phyloP scores from a whole-genome alignment of 2,797 vertebrate species.

The Lagorchestes hirsutus region DNA sequence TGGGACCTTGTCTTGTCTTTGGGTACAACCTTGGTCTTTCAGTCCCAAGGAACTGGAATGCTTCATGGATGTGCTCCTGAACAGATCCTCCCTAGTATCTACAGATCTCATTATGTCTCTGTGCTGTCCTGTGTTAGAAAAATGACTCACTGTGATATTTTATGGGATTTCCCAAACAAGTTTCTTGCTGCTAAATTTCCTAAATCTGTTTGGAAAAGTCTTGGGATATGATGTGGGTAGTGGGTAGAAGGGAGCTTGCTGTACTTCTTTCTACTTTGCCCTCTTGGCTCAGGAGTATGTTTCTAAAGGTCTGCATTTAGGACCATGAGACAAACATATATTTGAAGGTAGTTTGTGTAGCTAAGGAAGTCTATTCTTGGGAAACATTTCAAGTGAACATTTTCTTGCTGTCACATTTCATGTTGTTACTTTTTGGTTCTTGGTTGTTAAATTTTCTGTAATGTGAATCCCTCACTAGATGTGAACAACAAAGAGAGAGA shows the following conservation, averaged over 20 bases:
- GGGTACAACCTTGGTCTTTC: not conserved
- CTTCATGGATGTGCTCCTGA: not conserved
- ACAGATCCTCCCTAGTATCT: not conserved
- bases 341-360: constrained; percentile 18
- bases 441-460: not conserved
- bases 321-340: constrained; percentile 20
- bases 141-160: not conserved
- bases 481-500: constrained; percentile 19
- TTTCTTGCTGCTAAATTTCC: not conserved
- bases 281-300: not conserved
- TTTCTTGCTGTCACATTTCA: constrained; percentile 18
- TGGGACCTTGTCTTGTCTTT: not conserved
- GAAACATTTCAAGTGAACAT: constrained; percentile 45
- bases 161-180: not conserved
- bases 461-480: constrained; percentile 29
- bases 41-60: not conserved
- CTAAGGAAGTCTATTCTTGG: constrained; percentile 15
- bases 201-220: not conserved
- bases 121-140: not conserved
- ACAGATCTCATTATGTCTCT: not conserved
- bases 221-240: not conserved
- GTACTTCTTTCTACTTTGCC: not conserved
- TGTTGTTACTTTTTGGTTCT: constrained; percentile 30
- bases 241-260: not conserved
- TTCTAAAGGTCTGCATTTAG: not conserved